These are phyloP conservation scores for Pediacus dermestoides DNA, from an alignment of 2,888 invertebrate genomes.

Conservation along the genomic window DNA sequence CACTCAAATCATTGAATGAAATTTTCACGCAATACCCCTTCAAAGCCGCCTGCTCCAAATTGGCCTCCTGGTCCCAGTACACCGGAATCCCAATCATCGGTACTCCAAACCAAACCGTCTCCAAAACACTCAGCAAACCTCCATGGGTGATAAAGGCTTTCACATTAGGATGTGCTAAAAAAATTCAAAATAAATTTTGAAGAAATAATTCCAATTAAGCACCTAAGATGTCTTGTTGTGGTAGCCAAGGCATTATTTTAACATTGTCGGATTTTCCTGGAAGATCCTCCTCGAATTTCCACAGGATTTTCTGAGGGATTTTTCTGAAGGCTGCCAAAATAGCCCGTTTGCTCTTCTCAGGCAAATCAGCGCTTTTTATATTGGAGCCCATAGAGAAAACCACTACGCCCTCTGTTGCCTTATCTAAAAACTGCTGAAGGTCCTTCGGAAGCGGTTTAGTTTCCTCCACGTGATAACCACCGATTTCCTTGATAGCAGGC, in stretches of 20 bases:
- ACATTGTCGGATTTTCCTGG: conserved; percentile 44
- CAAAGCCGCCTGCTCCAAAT: too few relatives aligned
- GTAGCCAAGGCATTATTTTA: conserved; percentile 44
- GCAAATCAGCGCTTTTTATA: conserved; percentile 40
- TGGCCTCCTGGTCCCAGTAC: too few relatives aligned
- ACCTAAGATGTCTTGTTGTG: conserved; percentile 45
- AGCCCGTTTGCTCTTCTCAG: conserved; percentile 33
- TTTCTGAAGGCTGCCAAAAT: conserved; percentile 42
- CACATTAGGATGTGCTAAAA: too few relatives aligned
- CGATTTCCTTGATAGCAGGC: conserved; percentile 56
- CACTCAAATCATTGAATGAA: too few relatives aligned
- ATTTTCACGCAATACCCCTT: too few relatives aligned
- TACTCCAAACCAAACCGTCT: too few relatives aligned
- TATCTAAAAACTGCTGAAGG: conserved; percentile 41
- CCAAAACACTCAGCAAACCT: too few relatives aligned
- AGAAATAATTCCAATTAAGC: too few relatives aligned
- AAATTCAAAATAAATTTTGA: too few relatives aligned
- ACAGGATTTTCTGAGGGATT: conserved; percentile 47
- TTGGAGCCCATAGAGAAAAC: conserved; percentile 49
- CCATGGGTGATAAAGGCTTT: too few relatives aligned
- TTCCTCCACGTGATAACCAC: conserved; percentile 51
- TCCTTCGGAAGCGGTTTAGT: conserved; percentile 31
- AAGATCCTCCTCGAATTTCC: conserved; percentile 48
- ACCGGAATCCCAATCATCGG: too few relatives aligned
- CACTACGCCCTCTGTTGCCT: conserved; percentile 43